phyloP scores from a whole-genome alignment of 2,888 invertebrate genomes.

The Melikaiella ostensackeni region DNA sequence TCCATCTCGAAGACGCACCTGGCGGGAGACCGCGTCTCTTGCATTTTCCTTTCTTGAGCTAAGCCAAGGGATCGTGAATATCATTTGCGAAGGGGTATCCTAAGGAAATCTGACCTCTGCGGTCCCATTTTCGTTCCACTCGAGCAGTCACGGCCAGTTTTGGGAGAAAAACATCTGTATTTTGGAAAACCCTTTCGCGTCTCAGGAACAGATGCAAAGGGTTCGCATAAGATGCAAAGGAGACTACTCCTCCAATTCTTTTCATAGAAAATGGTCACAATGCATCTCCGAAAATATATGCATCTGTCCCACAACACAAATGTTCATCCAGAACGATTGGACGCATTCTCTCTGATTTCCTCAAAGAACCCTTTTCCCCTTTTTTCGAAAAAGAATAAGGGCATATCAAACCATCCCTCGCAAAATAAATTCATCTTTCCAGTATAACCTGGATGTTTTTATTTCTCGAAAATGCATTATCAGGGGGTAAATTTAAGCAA shows the following conservation, averaged over 20 bases:
- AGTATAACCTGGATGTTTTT: slow-evolving; percentile 24
- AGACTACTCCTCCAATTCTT: slow-evolving; percentile 15
- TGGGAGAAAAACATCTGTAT: slow-evolving; percentile 46
- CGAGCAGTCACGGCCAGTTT: slow-evolving; percentile 57
- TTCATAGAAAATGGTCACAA: slow-evolving; percentile 3
- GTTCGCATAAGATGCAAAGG: slow-evolving; percentile 42
- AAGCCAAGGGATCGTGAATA: slow-evolving; percentile 33
- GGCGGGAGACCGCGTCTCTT: slow-evolving; percentile 40
- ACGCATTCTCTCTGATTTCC: neutral
- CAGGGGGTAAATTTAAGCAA: neutral
- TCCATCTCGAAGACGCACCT: slow-evolving; percentile 55
- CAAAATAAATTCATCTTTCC: neutral
- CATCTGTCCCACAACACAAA: slow-evolving; percentile 20
- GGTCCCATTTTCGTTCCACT: slow-evolving; percentile 66
- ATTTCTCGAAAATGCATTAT: neutral
- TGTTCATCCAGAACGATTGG: slow-evolving; percentile 1
- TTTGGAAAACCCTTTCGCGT: slow-evolving; percentile 46
- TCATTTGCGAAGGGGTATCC: slow-evolving; percentile 38
- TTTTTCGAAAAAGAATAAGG: neutral
- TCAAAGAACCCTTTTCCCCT: slow-evolving; percentile 1
- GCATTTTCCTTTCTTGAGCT: slow-evolving; percentile 1
- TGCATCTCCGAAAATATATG: slow-evolving; percentile 29
- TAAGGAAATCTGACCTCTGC: slow-evolving; percentile 53
- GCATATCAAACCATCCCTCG: neutral
- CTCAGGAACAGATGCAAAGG: slow-evolving; percentile 50